Evolutionary conservation across 2,797 vertebrate species (phyloP).

Genomic region (Chrosomus eos): DNA sequence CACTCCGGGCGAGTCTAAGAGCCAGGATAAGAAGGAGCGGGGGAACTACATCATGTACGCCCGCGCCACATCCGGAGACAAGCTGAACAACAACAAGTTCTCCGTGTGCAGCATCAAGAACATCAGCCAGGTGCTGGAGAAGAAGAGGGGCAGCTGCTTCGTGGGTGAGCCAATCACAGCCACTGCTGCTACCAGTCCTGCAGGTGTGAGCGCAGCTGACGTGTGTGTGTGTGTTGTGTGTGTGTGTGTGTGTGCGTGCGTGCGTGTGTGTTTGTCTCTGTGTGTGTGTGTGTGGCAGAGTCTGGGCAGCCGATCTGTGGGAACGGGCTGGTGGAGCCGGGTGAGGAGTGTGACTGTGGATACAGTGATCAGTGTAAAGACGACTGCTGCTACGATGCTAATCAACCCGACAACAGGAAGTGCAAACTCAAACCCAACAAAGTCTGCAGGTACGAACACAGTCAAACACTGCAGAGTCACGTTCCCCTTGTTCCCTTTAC

Average conservation of each 20-base stretch:
- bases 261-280: neutral
- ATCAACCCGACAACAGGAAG: slow-evolving; percentile 90
- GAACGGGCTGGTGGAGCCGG: slow-evolving; percentile 95
- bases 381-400: slow-evolving; percentile 92
- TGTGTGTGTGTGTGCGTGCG: neutral
- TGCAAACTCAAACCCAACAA: slow-evolving; percentile 90
- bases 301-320: slow-evolving; percentile 98
- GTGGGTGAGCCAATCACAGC: slow-evolving; percentile 86
- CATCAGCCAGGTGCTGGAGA: slow-evolving; percentile 98
- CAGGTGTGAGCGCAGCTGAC: neutral
- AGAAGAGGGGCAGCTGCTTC: slow-evolving; percentile 96
- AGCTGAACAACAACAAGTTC: slow-evolving; percentile 99
- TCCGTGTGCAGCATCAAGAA: slow-evolving; percentile 95
- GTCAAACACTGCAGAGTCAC: no score
- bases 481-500: no score
- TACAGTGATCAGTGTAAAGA: slow-evolving; percentile 97
- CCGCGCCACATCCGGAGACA: slow-evolving; percentile 97
- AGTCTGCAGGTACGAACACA: slow-evolving; percentile 87
- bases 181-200: neutral
- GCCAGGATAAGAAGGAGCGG: slow-evolving; percentile 94
- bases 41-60: slow-evolving; percentile 99
- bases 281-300: slow-evolving; percentile 72
- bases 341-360: slow-evolving; percentile 96
- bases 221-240: slow-evolving; percentile 12
- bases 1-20: slow-evolving; percentile 96